Evolutionary conservation across 2,888 invertebrate species (phyloP).

Genomic region (Epistrophe eligans): DNA sequence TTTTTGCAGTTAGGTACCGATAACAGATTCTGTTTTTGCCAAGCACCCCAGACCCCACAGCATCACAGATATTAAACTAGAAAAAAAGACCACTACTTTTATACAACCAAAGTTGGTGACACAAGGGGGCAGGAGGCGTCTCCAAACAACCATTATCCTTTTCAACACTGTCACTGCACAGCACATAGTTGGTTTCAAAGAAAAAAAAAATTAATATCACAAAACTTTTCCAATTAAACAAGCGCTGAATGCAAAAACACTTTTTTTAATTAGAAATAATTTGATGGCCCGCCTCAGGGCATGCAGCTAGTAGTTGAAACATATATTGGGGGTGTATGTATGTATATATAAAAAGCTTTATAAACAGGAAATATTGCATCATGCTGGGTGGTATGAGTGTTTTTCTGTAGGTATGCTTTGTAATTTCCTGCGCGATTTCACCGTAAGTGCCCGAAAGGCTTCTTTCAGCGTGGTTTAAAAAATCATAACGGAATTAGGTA

Average conservation of each 20-base stretch:
- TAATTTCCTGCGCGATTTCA: conserved; percentile 57
- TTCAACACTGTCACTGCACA: conserved; percentile 69
- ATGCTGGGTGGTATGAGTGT: conserved; percentile 26
- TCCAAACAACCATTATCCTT: conserved; percentile 64
- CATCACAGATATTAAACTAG: conserved; percentile 28
- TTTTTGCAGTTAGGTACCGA: conserved; percentile 12
- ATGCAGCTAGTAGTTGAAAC: conserved; percentile 44
- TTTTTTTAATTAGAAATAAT: conserved; percentile 73
- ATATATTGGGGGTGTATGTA: conserved; percentile 4
- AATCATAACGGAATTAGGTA: conserved; percentile 2
- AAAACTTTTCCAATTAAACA: conserved; percentile 74
- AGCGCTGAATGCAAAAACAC: conserved; percentile 70
- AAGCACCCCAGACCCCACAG: background rate
- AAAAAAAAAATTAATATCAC: conserved; percentile 59
- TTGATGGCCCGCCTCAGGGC: conserved; percentile 61
- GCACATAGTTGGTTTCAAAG: conserved; percentile 49
- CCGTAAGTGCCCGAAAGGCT: conserved; percentile 25
- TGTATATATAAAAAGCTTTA: background rate
- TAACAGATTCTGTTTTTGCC: conserved; percentile 43
- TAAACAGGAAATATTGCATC: conserved; percentile 70
- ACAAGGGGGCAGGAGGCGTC: background rate
- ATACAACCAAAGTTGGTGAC: background rate
- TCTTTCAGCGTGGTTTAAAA: background rate
- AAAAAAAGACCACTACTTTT: background rate
- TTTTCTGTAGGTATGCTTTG: conserved; percentile 7